Percentiles rank a stretch among this genome's conserved stretches.
These are phyloP conservation scores for Pteruthius melanotis DNA, from an alignment of 2,113 vertebrate genomes.

Conservation along the genomic window DNA sequence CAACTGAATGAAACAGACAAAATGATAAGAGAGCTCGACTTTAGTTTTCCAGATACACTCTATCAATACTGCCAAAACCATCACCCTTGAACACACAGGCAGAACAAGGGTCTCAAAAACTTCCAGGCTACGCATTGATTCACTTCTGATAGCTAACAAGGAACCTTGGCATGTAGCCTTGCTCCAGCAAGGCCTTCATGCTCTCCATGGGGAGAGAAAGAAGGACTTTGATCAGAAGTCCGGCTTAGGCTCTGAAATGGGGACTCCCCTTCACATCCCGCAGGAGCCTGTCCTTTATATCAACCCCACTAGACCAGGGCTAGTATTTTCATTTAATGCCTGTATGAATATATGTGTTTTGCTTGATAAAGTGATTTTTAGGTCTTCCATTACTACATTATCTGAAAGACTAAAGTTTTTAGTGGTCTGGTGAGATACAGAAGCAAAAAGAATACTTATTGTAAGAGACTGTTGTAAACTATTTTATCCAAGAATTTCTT, in stretches of 20 bases:
- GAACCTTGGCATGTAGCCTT: neutral
- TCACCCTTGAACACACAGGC: neutral
- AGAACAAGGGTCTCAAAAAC: neutral
- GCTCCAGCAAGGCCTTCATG: neutral
- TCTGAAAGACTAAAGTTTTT: neutral
- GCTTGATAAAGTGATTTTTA: neutral
- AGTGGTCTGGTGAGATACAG: neutral
- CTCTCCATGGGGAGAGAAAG: neutral
- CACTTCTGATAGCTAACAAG: fast-evolving
- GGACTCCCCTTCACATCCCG: fast-evolving
- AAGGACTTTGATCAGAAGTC: neutral
- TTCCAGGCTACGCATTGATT: neutral
- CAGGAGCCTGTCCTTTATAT: neutral
- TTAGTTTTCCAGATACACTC: neutral
- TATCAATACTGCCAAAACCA: neutral
- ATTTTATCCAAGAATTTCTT: neutral
- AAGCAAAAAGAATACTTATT: neutral
- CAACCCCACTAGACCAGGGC: neutral
- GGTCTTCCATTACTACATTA: neutral
- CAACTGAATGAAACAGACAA: neutral
- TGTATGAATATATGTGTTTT: neutral
- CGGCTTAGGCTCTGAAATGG: neutral
- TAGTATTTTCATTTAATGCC: neutral
- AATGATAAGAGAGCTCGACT: neutral
- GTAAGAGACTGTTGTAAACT: neutral